phyloP scores from a whole-genome alignment of 2,888 invertebrate species.

The Sminthurinus aureus region DNA sequence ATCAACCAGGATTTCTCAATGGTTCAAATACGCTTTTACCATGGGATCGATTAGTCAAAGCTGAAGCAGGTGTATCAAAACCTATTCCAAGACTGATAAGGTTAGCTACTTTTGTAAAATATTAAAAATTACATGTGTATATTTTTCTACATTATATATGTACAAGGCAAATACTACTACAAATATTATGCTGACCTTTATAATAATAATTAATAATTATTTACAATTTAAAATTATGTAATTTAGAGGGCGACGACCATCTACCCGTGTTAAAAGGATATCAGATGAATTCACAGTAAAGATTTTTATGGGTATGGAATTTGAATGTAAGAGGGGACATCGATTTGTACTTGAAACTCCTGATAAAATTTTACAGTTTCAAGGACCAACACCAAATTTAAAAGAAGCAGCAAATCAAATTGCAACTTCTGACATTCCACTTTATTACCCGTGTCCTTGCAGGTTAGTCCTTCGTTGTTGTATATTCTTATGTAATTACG shows the following conservation, averaged over 20 bases:
- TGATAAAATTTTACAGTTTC: constrained; percentile 79
- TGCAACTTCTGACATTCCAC: constrained; percentile 87
- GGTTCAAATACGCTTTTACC: constrained; percentile 91
- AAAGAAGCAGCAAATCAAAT: constrained; percentile 63
- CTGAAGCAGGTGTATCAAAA: constrained; percentile 53
- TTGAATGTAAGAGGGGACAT: constrained; percentile 98
- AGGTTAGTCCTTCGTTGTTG: constrained; percentile 64
- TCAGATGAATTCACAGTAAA: constrained; percentile 77
- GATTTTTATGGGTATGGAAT: constrained; percentile 84
- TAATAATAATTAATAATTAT: neutral
- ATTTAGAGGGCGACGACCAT: constrained; percentile 46
- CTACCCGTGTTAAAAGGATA: constrained; percentile 40
- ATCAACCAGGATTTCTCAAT: constrained; percentile 89
- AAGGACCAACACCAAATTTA: constrained; percentile 72
- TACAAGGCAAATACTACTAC: too few relatives aligned
- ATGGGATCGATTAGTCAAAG: constrained; percentile 83
- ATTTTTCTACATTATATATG: too few relatives aligned
- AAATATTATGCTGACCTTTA: too few relatives aligned
- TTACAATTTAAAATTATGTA: neutral
- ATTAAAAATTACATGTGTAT: too few relatives aligned
- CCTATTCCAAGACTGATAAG: constrained; percentile 46
- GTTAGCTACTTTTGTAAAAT: too few relatives aligned
- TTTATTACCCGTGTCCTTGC: constrained; percentile 87
- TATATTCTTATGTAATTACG: neutral
- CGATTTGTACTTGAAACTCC: constrained; percentile 90